Conservation (phyloP, 2,888 invertebrate genomes). For the Laothoe populi region DNA sequence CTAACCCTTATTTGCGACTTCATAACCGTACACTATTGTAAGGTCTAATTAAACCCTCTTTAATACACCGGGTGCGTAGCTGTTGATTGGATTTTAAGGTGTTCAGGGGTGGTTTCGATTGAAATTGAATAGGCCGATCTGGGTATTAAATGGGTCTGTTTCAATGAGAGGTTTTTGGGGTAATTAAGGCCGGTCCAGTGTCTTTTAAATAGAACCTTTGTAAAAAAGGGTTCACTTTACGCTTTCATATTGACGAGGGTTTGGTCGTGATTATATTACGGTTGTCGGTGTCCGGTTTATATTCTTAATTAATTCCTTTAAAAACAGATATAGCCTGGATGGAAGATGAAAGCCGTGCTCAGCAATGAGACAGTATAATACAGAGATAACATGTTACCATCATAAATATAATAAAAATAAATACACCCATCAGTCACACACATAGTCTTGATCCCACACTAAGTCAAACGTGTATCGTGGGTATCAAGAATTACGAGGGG, state of each 20-base stretch:
- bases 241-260: constrained; percentile 22
- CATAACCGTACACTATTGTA: constrained; percentile 58
- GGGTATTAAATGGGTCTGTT: constrained; percentile 30
- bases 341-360: no score
- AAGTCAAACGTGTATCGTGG: no score
- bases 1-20: constrained; percentile 52
- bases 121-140: constrained; percentile 45
- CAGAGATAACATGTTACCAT: no score
- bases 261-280: not conserved
- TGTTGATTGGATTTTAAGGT: constrained; percentile 71
- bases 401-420: no score
- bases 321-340: not conserved
- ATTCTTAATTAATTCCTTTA: constrained; percentile 12
- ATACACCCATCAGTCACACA: no score
- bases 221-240: constrained; percentile 12
- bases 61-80: constrained; percentile 51
- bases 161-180: constrained; percentile 17
- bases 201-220: constrained; percentile 1
- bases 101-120: constrained; percentile 51
- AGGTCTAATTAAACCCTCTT: constrained; percentile 66
- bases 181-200: constrained; percentile 24
- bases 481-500: no score
- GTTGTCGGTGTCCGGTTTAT: not conserved
- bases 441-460: no score
- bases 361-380: no score